These are phyloP conservation scores for Spinus pinus DNA, from an alignment of 2,797 vertebrate genomes.

Conservation along the genomic window DNA sequence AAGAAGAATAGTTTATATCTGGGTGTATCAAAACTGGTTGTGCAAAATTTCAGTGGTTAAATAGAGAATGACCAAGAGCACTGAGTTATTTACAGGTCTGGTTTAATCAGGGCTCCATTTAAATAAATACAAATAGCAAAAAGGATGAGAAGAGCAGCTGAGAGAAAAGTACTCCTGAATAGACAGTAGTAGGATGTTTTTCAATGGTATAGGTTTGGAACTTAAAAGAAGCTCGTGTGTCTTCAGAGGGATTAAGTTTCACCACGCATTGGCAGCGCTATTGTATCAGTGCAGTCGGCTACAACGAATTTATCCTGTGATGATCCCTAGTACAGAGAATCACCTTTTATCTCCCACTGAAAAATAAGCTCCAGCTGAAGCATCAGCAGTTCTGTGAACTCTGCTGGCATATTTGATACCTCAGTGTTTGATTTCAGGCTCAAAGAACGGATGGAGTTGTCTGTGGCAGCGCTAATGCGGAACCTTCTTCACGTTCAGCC, in stretches of 20 bases:
- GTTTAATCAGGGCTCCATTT: slow-evolving; percentile 52
- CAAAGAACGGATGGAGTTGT: neutral
- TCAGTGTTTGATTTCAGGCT: neutral
- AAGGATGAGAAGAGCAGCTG: slow-evolving; percentile 48
- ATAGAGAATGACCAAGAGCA: slow-evolving; percentile 32
- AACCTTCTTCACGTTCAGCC: neutral
- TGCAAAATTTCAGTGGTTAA: slow-evolving; percentile 60
- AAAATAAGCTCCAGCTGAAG: neutral
- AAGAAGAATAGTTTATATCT: slow-evolving; percentile 35
- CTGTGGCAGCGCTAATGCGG: neutral
- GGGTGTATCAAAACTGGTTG: slow-evolving; percentile 29
- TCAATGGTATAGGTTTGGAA: slow-evolving; percentile 47
- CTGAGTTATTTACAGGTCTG: slow-evolving; percentile 35
- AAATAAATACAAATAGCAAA: slow-evolving; percentile 28
- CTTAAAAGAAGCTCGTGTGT: neutral
- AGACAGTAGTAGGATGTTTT: slow-evolving; percentile 34
- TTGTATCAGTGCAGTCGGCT: neutral
- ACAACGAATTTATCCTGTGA: neutral
- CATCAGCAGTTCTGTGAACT: neutral
- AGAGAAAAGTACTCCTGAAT: slow-evolving; percentile 23
- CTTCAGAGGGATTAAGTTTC: slow-evolving; percentile 32
- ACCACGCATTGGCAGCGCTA: neutral
- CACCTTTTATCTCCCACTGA: neutral
- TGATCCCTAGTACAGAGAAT: neutral
- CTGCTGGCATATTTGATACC: neutral